These are phyloP conservation scores for Chaetophractus vellerosus DNA, from an alignment of 2,797 vertebrate genomes.

Conservation along the genomic window DNA sequence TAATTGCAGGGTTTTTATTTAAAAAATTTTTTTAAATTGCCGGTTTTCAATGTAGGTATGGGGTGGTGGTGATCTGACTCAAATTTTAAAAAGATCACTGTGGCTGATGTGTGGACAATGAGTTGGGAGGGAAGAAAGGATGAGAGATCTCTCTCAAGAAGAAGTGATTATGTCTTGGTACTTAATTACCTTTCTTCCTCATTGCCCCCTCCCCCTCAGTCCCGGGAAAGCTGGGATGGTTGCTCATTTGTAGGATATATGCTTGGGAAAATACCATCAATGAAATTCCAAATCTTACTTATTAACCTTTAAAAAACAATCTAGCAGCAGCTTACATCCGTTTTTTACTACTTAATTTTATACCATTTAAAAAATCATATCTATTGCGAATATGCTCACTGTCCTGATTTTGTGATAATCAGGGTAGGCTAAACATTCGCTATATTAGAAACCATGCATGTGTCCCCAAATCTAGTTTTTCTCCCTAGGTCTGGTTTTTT, in stretches of 20 bases:
- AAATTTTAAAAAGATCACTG: background rate
- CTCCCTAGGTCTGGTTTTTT: too few relatives aligned
- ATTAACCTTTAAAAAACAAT: background rate
- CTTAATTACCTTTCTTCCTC: background rate
- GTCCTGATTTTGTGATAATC: too few relatives aligned
- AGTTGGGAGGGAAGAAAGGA: background rate
- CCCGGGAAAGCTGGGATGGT: background rate
- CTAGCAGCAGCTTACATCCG: background rate
- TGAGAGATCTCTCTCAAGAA: background rate
- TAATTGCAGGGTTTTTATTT: too few relatives aligned
- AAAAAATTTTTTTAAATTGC: too few relatives aligned
- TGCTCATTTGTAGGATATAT: background rate
- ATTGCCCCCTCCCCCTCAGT: background rate
- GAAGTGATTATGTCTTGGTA: background rate
- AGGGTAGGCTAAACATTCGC: too few relatives aligned
- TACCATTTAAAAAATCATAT: too few relatives aligned
- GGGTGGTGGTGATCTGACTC: background rate
- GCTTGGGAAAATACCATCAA: conserved; percentile 53
- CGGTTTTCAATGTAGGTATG: background rate
- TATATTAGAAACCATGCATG: too few relatives aligned
- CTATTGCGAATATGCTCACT: too few relatives aligned
- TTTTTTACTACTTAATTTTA: conserved; percentile 12
- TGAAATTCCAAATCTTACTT: conserved; percentile 54
- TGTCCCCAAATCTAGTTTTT: too few relatives aligned
- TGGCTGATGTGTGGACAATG: background rate